Evolutionary conservation across 1,140 invertebrate species (phyloP).

Genomic region (Mactra quadrangularis): DNA sequence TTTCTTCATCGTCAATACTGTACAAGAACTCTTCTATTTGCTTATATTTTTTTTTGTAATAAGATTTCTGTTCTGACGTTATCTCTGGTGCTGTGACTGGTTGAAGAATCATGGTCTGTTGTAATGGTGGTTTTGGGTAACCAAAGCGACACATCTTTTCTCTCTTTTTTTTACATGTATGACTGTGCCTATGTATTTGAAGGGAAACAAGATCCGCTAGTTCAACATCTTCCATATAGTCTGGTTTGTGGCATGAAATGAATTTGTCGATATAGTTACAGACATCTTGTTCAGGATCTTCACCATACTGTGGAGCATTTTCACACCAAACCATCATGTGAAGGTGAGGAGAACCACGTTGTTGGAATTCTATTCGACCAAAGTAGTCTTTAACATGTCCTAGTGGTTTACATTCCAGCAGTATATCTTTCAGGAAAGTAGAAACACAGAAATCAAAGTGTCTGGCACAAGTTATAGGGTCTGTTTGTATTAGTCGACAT

Average conservation of each 20-base stretch:
- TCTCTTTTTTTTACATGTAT: conserved; percentile 58
- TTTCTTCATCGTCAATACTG: conserved; percentile 15
- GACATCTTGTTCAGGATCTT: conserved; percentile 44
- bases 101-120: conserved; percentile 40
- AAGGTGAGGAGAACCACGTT: conserved; percentile 83
- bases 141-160: conserved; percentile 63
- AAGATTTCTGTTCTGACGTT: conserved; percentile 4
- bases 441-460: conserved; percentile 59
- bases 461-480: conserved; percentile 63
- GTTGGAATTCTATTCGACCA: conserved; percentile 83
- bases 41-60: conserved; percentile 7
- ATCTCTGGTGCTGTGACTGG: conserved; percentile 40
- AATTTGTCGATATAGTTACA: conserved; percentile 59
- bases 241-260: conserved; percentile 44
- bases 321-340: conserved; percentile 82
- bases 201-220: conserved; percentile 44
- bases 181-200: conserved; percentile 65
- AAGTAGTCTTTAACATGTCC: too few species aligned
- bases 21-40: conserved; percentile 19
- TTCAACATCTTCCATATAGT: conserved; percentile 2
- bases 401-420: conserved; percentile 24
- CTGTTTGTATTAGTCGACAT: conserved; percentile 63
- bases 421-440: conserved; percentile 48
- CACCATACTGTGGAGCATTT: conserved; percentile 74
- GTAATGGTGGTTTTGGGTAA: conserved; percentile 62